Evolutionary conservation across 2,113 vertebrate genomes (phyloP).

Genomic region (Tragelaphus scriptus): DNA sequence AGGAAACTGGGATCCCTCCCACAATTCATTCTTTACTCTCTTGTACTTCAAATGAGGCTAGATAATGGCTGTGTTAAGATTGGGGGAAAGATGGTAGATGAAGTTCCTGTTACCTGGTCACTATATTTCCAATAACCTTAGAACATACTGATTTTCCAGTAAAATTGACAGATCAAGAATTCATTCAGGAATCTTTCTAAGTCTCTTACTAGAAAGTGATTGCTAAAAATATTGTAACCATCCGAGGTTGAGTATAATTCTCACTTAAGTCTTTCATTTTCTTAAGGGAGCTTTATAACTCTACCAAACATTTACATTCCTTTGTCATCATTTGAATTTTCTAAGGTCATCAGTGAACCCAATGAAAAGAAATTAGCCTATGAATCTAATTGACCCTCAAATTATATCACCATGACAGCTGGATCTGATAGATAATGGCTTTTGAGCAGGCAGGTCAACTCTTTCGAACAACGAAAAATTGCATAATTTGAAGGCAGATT

Average conservation of each 20-base stretch:
- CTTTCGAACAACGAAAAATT: background rate
- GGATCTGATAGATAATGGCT: background rate
- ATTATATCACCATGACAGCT: conserved; percentile 19
- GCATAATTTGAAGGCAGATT: conserved; percentile 26
- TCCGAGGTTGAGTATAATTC: background rate
- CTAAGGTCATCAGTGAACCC: background rate
- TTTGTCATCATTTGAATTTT: conserved; percentile 25
- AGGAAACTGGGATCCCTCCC: background rate
- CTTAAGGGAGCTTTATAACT: background rate
- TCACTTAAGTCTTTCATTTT: background rate
- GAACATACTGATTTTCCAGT: background rate
- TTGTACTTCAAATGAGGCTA: background rate
- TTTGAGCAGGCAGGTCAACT: background rate
- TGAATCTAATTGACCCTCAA: conserved; percentile 23
- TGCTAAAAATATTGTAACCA: background rate
- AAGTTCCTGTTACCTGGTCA: background rate
- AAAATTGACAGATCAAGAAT: background rate
- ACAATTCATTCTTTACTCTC: background rate
- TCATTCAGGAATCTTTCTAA: background rate
- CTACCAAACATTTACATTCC: conserved; percentile 1
- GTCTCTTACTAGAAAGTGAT: background rate
- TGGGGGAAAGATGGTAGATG: background rate
- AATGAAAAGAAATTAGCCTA: conserved; percentile 48
- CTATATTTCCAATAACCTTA: background rate
- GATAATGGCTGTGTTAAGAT: background rate